Percentiles rank a stretch among this genome's conserved stretches.
Evolutionary conservation across 2,888 invertebrate genomes (phyloP).

Genomic region (Poecilus cupreus): DNA sequence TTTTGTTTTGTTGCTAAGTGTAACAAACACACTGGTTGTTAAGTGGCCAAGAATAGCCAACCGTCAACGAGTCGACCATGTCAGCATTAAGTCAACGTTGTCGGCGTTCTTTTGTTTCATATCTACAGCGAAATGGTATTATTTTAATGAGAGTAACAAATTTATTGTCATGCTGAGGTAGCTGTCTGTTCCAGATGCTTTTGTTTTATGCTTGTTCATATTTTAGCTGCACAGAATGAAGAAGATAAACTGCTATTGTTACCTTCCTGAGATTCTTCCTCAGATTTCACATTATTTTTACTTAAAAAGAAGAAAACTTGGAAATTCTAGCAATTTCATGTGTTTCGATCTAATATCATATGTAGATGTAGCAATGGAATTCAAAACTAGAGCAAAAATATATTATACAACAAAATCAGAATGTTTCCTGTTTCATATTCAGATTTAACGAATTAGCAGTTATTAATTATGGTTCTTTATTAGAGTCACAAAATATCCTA

Average conservation of each 20-base stretch:
- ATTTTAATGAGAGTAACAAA: conserved; percentile 33
- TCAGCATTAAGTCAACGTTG: conserved; percentile 26
- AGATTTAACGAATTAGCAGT: no score
- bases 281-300: no score
- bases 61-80: conserved; percentile 37
- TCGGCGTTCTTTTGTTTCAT: conserved; percentile 50
- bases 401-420: no score
- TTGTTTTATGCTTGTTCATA: background rate
- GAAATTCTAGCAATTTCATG: no score
- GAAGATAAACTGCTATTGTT: background rate
- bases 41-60: conserved; percentile 57
- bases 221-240: background rate
- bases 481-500: no score
- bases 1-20: conserved; percentile 56
- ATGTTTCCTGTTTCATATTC: no score
- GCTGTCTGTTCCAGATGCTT: background rate
- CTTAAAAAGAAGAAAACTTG: no score
- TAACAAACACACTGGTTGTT: conserved; percentile 57
- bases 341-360: no score
- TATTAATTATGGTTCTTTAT: no score
- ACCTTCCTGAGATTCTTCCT: background rate
- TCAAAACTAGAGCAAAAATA: no score
- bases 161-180: conserved; percentile 10
- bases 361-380: no score
- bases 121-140: conserved; percentile 36